These are phyloP conservation scores for Bubo scandiacus DNA, from an alignment of 2,113 vertebrate species.

Conservation along the genomic window DNA sequence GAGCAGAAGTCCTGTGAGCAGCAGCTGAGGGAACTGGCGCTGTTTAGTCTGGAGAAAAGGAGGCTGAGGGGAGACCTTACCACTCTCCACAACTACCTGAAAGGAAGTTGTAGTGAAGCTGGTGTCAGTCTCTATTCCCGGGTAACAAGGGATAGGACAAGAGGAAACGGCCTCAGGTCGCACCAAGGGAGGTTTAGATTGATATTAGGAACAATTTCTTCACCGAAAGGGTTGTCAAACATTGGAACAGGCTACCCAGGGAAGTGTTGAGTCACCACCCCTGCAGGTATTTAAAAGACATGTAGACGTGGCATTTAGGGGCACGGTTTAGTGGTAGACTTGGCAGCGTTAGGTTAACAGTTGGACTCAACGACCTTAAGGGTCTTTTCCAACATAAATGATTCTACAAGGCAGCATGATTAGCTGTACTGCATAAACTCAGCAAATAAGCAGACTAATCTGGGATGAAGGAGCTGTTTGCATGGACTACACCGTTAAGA, in stretches of 20 bases:
- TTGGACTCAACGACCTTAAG: neutral
- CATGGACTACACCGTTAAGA: rapidly evolving
- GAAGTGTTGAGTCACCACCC: neutral
- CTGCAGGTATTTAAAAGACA: neutral
- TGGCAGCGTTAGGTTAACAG: rapidly evolving
- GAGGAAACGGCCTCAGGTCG: neutral
- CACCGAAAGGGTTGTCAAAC: neutral
- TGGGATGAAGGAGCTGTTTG: neutral
- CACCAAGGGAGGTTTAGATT: rapidly evolving
- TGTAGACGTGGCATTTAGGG: neutral
- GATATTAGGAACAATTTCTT: neutral
- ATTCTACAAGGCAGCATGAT: neutral
- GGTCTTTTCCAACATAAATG: neutral
- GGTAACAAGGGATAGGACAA: neutral
- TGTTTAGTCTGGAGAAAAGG: neutral
- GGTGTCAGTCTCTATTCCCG: neutral
- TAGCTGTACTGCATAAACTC: neutral
- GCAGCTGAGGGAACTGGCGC: neutral
- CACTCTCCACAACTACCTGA: neutral
- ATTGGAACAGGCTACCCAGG: neutral
- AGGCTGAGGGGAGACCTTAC: neutral
- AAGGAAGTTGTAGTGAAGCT: neutral
- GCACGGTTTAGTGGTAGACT: neutral
- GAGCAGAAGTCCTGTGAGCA: neutral
- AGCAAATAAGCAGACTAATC: neutral